These are phyloP conservation scores for Gasterosteus aculeatus DNA, from an alignment of 2,113 vertebrate genomes.

Conservation along the genomic window DNA sequence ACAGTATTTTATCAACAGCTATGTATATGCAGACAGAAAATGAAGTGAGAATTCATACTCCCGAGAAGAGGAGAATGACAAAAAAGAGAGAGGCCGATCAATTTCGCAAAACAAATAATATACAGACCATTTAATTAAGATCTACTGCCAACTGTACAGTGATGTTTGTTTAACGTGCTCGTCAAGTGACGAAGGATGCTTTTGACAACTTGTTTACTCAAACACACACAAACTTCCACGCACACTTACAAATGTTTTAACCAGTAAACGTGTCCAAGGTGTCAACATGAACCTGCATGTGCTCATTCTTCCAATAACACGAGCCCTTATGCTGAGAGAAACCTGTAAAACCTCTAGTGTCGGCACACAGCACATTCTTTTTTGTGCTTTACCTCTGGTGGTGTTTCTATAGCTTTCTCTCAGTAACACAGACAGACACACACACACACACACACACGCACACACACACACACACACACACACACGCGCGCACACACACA, in stretches of 20 bases:
- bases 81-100: background rate
- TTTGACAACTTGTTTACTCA: constrained; percentile 29
- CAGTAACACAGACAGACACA: constrained; percentile 7
- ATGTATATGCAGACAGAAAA: background rate
- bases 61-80: constrained; percentile 10
- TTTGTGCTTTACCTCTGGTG: constrained; percentile 26
- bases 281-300: constrained; percentile 62
- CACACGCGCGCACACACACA: constrained; percentile 7
- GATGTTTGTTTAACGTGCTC: constrained; percentile 11
- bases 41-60: background rate
- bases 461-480: too few species aligned
- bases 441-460: constrained; percentile 15
- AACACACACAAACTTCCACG: constrained; percentile 14
- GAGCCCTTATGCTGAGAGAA: constrained; percentile 46
- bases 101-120: constrained; percentile 13
- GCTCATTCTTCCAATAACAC: constrained; percentile 48
- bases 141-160: background rate
- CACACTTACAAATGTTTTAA: constrained; percentile 26
- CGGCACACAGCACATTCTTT: constrained; percentile 38
- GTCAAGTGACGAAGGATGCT: constrained; percentile 27
- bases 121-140: background rate
- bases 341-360: constrained; percentile 69
- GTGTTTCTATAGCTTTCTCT: constrained; percentile 17
- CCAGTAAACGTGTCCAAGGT: constrained; percentile 46
- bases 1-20: background rate